Evolutionary conservation across 2,888 invertebrate species (phyloP), one percentile per base, ranked within the genome.

Genomic region (Heliothis peltigera): DNA sequence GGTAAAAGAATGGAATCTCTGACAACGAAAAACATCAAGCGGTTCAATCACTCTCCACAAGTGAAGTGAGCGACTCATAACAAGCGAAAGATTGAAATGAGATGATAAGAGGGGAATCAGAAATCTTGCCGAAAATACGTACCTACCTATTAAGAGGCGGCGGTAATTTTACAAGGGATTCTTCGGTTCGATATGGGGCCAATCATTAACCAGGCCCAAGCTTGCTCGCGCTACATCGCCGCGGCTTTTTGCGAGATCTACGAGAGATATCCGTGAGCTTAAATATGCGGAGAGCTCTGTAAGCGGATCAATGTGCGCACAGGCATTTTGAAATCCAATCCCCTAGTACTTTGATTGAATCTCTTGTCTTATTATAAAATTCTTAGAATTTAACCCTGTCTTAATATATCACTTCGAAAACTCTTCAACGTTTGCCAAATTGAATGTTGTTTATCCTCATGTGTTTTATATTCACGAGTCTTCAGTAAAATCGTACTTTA

Each of bases 161-260:
- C 93, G 93, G 93, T 93, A 91, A 94, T 94, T 92, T 92, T 90
- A 86, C 86, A 92, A 93, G 93, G 92, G 91, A 94, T 94, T 92
- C 91, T 83, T 85, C 72, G 79, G 87, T 89, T 91, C 88, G 93
- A 94, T 94, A 94, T 91, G 92, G 89, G 86, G 86, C 88, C 92
- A 93, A 92, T 94, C 91, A 93, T 94, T 93, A 93, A 88, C 81
- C 82, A 80, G 83, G 79, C 83, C 82, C 86, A 78, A 78, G 85
- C 80, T 71, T 68, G 64, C 84, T 83, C 85, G 83, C 84, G 79
- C 86, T 89, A 87, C 89, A 87, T 79, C 85, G 85, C 84, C 81
- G 84, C 82, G 86, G 84, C 86, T 87, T 90, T 91, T 90, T 89
- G 86, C 86, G 67, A 91, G 92, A 93, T 93, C 89, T 89, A 88